Conservation (phyloP, 2,888 invertebrate species). For the Tenthredo amoena region DNA sequence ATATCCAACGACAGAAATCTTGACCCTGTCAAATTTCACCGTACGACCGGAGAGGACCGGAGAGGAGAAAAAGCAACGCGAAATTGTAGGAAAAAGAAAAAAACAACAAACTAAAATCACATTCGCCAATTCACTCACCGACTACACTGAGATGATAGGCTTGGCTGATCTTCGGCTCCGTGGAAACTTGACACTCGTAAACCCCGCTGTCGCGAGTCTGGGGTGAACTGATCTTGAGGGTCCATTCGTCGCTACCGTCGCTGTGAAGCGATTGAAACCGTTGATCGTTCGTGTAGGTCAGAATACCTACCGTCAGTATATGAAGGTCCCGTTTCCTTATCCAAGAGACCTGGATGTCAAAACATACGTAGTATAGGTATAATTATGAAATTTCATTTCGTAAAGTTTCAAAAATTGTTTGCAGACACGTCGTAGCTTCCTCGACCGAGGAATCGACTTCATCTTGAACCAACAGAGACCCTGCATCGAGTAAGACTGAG, state of each 20-base stretch:
- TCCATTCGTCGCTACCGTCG: slow-evolving; percentile 87
- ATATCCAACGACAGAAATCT: background rate
- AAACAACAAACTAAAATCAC: background rate
- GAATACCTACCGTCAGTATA: slow-evolving; percentile 86
- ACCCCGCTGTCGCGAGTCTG: slow-evolving; percentile 85
- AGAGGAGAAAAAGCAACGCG: background rate
- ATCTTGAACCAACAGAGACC: no score
- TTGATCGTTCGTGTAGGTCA: slow-evolving; percentile 88
- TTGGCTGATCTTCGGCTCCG: slow-evolving; percentile 88
- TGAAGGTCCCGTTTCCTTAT: slow-evolving; percentile 91
- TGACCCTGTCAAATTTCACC: no score
- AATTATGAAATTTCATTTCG: no score
- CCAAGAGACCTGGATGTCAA: slow-evolving; percentile 87
- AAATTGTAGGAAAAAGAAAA: background rate
- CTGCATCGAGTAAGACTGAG: no score
- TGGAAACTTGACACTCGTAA: slow-evolving; percentile 89
- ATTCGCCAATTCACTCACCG: slow-evolving; percentile 80
- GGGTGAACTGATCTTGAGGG: slow-evolving; percentile 85
- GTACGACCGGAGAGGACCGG: no score
- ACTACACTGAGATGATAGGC: slow-evolving; percentile 88
- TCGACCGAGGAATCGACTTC: no score
- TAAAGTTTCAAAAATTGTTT: no score
- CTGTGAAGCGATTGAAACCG: slow-evolving; percentile 86
- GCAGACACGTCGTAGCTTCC: no score
- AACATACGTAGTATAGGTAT: background rate